Evolutionary conservation across 2,888 invertebrate species (phyloP).

Genomic region (Apotomis betuletana): DNA sequence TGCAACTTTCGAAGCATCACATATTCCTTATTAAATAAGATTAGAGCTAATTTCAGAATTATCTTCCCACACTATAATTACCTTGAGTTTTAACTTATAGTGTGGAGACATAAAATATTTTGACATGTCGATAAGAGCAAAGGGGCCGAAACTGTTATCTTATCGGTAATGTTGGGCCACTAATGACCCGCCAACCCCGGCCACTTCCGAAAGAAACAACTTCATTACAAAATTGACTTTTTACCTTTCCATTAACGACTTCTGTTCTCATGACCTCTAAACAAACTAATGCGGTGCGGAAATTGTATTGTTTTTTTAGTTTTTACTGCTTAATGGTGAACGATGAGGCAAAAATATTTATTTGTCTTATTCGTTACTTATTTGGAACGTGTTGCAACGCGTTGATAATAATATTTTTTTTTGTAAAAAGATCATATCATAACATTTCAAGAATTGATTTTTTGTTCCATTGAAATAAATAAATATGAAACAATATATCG

Average conservation of each 20-base stretch:
- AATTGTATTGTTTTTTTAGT: neutral
- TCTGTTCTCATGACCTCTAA: slow-evolving; percentile 37
- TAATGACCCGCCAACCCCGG: slow-evolving; percentile 70
- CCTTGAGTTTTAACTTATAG: slow-evolving; percentile 57
- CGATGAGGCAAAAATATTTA: neutral
- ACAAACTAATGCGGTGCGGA: slow-evolving; percentile 11
- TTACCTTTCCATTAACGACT: slow-evolving; percentile 38
- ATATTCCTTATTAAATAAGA: slow-evolving; percentile 3
- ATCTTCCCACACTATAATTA: slow-evolving; percentile 57
- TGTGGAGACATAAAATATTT: slow-evolving; percentile 78
- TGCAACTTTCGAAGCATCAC: slow-evolving; percentile 8
- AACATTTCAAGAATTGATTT: too few species aligned
- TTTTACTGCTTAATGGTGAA: neutral
- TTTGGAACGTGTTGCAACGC: neutral
- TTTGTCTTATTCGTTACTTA: neutral
- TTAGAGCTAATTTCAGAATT: slow-evolving; percentile 19
- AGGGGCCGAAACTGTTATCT: slow-evolving; percentile 73
- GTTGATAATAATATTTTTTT: too few species aligned
- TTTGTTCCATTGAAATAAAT: too few species aligned
- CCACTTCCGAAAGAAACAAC: slow-evolving; percentile 66
- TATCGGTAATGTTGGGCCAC: slow-evolving; percentile 72
- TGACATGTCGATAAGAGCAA: slow-evolving; percentile 75
- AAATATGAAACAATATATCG: too few species aligned
- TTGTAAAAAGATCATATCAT: too few species aligned
- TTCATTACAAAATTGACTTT: slow-evolving; percentile 59